These are phyloP conservation scores for Poeciliopsis occidentalis DNA, from an alignment of 2,113 vertebrate species.

Conservation along the genomic window DNA sequence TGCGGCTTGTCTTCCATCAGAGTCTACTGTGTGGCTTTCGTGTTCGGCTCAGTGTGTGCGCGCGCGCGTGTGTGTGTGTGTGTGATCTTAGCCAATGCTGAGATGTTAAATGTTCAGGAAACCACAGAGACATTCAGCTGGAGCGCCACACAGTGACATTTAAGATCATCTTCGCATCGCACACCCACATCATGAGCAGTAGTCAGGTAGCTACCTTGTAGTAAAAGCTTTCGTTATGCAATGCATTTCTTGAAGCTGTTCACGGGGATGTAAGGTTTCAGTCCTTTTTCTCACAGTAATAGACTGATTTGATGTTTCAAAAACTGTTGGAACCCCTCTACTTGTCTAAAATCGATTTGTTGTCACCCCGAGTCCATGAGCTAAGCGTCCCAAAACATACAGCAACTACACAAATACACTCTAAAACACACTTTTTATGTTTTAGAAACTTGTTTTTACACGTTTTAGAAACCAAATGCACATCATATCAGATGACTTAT, in stretches of 20 bases:
- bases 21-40: not conserved
- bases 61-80: conserved; percentile 8
- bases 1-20: conserved; percentile 8
- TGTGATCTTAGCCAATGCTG: conserved; percentile 22
- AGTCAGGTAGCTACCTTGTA: conserved; percentile 15
- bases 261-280: not conserved
- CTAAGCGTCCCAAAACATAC: no score
- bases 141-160: conserved; percentile 55
- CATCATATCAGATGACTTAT: not conserved
- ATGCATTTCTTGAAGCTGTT: not conserved
- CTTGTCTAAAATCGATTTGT: not conserved
- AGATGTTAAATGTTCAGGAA: conserved; percentile 65
- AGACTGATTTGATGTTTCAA: no score
- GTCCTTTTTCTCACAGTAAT: not conserved
- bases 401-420: no score
- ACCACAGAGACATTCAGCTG: conserved; percentile 55
- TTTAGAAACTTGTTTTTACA: no score
- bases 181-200: conserved; percentile 9
- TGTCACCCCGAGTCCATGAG: not conserved
- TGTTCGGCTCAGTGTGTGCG: no score
- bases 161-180: conserved; percentile 25
- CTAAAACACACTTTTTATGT: no score
- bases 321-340: not conserved
- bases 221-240: not conserved
- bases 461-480: no score